Base-by-base conservation (phyloP, 2,797 vertebrate species). In the Botia kubotai region DNA sequence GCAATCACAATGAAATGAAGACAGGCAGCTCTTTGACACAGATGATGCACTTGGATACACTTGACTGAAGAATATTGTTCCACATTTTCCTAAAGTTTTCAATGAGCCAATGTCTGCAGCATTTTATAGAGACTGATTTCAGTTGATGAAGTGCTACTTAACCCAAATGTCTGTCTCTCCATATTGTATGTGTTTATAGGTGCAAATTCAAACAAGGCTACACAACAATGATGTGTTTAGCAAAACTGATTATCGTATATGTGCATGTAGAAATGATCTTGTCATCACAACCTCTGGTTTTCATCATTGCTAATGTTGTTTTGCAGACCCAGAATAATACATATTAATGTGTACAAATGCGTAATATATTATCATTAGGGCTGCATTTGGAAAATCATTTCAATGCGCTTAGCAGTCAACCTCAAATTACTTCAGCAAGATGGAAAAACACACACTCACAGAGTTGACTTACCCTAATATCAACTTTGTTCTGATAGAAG, bases 251-350 rank as follows among this genome's bases (percentile, higher is more conserved):
- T 62, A 14, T 62, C 11, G 4, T 3, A 29, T 62, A 14, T 67
- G 43, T 77, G 57, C 11, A 39, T 19, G 58, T 11, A 52, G 55
- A 66, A 70, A 74, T 83, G 65, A 57, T 29, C 77, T 12, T 65
- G 69, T 67, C 75, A 82, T 86, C 46, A 81, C 53, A 85, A 58
- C 79, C 66, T 75, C 82, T 78, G 57, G 17, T 74, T 84, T 86
- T 72, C 62, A 73, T 53, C 68, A 70, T 8, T 76, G 81, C 58
- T 84, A 77, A 81, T 33, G 46, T 50, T 72, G 78, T 65, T 73
- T 75, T 82, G 72, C 57, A 55, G 43, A 82, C 58, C n/a, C 29
- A 50, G 26, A 63, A 52, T 82, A 68, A 86, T 79, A 69, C 13
- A 29, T 81, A 80, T 80, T 67, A 69, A 75, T 81, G 70, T 55